A percentile compares a stretch with the other conserved stretches of the same genome.
Evolutionary conservation across 2,797 vertebrate species (phyloP).

Genomic region (Oceanodroma leucorhoa): DNA sequence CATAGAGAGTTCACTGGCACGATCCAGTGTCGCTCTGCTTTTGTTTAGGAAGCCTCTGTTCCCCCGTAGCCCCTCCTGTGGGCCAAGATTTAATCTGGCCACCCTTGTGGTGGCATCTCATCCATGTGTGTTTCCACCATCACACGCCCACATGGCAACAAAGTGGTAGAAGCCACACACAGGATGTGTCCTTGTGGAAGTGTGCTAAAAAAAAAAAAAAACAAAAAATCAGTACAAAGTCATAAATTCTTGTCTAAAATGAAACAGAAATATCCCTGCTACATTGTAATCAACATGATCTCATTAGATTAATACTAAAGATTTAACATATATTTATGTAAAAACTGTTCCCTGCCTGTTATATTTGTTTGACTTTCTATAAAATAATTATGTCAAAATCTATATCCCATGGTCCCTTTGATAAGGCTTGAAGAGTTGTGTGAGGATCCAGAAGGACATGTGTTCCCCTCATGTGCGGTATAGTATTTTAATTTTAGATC

Average conservation of each 20-base stretch:
- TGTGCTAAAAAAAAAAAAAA: not conserved
- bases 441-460: not conserved
- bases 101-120: not conserved
- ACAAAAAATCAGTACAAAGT: not conserved
- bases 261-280: not conserved
- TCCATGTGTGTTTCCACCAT: not conserved
- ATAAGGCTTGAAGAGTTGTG: not conserved
- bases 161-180: not conserved
- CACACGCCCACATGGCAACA: not conserved
- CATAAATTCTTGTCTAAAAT: not conserved
- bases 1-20: not conserved
- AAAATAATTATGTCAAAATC: not conserved
- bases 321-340: not conserved
- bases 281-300: not conserved
- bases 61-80: not conserved
- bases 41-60: not conserved
- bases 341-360: not conserved
- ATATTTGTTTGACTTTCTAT: not conserved
- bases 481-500: not conserved
- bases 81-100: not conserved
- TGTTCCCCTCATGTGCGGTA: fast-evolving
- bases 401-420: not conserved
- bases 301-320: not conserved
- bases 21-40: not conserved
- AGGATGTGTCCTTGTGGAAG: not conserved